phyloP scores from a whole-genome alignment of 1,140 invertebrate genomes.

The Chelonus insularis region DNA sequence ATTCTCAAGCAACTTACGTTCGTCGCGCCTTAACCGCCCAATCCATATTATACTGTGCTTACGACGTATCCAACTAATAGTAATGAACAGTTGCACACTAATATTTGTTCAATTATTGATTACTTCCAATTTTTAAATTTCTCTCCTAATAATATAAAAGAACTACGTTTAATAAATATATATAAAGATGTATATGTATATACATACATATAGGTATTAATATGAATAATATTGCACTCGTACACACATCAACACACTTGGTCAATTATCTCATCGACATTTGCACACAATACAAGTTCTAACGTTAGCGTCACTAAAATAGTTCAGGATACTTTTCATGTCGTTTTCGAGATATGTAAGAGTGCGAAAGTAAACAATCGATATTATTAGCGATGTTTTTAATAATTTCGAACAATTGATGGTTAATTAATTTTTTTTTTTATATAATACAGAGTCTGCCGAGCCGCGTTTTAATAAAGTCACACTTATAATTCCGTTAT shows the following conservation, averaged over 20 bases:
- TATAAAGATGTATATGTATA: constrained; percentile 11
- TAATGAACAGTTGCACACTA: constrained; percentile 26
- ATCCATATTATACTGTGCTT: constrained; percentile 51
- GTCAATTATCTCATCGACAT: constrained; percentile 10
- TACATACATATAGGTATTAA: not conserved
- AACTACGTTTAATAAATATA: not conserved
- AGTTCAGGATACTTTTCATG: not conserved
- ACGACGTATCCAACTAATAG: constrained; percentile 49
- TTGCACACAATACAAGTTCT: not conserved
- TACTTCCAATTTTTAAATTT: too few species aligned
- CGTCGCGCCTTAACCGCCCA: constrained; percentile 56
- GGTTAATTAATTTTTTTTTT: too few species aligned
- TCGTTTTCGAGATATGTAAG: too few species aligned
- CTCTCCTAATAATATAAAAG: constrained; percentile 3
- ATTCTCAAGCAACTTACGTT: constrained; percentile 51
- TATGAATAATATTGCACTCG: constrained; percentile 38
- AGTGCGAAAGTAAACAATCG: too few species aligned
- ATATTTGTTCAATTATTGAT: too few species aligned
- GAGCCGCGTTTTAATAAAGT: too few species aligned
- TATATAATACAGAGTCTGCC: too few species aligned
- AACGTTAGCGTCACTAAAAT: not conserved
- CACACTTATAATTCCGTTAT: too few species aligned
- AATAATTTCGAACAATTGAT: too few species aligned
- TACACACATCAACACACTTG: constrained; percentile 31
- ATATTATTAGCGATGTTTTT: too few species aligned